Conservation (phyloP, 1,140 invertebrate species). For the Hyles vespertilio region DNA sequence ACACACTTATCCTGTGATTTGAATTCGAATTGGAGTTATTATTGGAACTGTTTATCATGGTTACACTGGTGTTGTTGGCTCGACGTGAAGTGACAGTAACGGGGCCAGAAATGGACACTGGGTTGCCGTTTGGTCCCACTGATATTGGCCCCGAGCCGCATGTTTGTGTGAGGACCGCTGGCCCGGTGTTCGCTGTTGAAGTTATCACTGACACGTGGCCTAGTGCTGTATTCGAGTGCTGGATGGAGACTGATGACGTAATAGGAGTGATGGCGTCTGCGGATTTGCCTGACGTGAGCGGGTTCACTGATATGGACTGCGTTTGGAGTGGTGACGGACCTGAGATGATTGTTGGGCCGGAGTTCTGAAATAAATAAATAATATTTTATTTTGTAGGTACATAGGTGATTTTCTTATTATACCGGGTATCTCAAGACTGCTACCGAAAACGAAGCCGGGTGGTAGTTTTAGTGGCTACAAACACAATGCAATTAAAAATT, state of each 20-base stretch:
- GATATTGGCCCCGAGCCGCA: conserved; percentile 35
- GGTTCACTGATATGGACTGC: conserved; percentile 67
- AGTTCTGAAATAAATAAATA: conserved; percentile 28
- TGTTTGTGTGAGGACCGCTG: conserved; percentile 29
- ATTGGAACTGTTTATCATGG: conserved; percentile 79
- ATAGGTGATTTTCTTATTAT: too few relatives aligned
- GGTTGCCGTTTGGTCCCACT: conserved; percentile 43
- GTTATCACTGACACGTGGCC: conserved; percentile 62
- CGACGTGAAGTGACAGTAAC: conserved; percentile 80
- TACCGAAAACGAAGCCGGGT: too few relatives aligned
- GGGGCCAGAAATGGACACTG: conserved; percentile 75
- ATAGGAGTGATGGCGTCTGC: conserved; percentile 50
- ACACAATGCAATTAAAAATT: too few relatives aligned
- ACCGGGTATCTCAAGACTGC: too few relatives aligned
- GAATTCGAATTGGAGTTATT: conserved; percentile 41
- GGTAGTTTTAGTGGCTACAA: too few relatives aligned
- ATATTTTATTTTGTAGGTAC: not conserved
- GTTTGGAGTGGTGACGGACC: conserved; percentile 44
- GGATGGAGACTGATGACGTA: conserved; percentile 57
- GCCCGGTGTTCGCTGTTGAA: conserved; percentile 21
- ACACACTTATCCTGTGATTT: conserved; percentile 87
- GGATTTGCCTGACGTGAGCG: conserved; percentile 56
- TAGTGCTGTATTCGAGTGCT: conserved; percentile 58
- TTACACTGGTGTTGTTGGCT: conserved; percentile 83
- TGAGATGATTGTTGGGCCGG: conserved; percentile 38